Evolutionary conservation across 2,797 vertebrate genomes (phyloP), one percentile per base, ranked within the genome.

Genomic region (Hybognathus amarus): DNA sequence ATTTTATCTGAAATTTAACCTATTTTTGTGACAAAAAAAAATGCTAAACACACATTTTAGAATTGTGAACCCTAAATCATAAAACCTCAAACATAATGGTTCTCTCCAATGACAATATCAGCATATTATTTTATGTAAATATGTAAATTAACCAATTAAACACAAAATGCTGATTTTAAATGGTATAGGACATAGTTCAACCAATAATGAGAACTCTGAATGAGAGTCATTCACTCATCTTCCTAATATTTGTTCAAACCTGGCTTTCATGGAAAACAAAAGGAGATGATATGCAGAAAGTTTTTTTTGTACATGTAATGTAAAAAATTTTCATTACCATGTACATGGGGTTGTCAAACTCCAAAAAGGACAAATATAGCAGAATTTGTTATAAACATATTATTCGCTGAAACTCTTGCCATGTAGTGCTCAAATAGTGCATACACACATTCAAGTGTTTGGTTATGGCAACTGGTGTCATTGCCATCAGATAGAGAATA

Each of bases 121-220:
- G 64, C 33, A 79, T 52, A 52, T 52, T 67, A 7, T 67, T 68
- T 24, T 67, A 79, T 18, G 4, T 17, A 79, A 56, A 12, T n/a
- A 17, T 78, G 18, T 17, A 24, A 52, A 36, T 36, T 4, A 10
- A 45, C 18, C 5, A 66, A 66, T 47, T 24, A 40, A 54, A 79
- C 30, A 79, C 22, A 8, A 18, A 79, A 69, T 40, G 12, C 1
- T 40, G 15, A 67, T 67, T 52, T 38, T n/a, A 6, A 15, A 73
- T 1, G 24, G 1, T 42, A 76, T 17, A 47, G 22, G 9, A 42
- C 27, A 17, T 45, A 69, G 38, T 42, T 24, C 12, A 45, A 47
- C 11, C 40, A 27, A n/a, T 27, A 47, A 45, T 9, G 40, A 69
- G 22, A 69, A 45, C n/a, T 68, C 38, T 36, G 33, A 33, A 33